Evolutionary conservation across 2,797 vertebrate species (phyloP), one percentile per base, ranked within the genome.

Genomic region (Chromis chromis): DNA sequence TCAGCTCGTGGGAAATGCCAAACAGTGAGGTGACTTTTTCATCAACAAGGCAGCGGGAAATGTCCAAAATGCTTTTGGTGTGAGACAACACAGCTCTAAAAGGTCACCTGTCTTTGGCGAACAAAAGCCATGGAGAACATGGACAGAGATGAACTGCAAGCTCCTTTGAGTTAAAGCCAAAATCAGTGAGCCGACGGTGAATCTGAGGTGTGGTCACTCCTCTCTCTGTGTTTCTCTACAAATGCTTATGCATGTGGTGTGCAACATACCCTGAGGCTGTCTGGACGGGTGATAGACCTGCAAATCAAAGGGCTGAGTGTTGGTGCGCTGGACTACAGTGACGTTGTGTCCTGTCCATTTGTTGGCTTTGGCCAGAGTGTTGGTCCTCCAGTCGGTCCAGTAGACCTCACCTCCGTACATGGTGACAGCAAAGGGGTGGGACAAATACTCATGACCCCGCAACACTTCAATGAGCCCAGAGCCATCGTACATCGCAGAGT

Each of bases 301-400:
- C 85, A 99, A 93, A 92, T 99, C 98, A 4, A 99, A 99, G 10
- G 98, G 98, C 87, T 99, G 98, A 0, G 97, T 99, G 90, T 98
- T 99, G 92, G 98, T 99, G 57, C 98, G 95, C 86, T 99, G 98
- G 50, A 99, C 98, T 57, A 99, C 96, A 0, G 96, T 98, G 76
- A 99, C 98, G 0, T 99, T 98, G 91, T 97, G 96, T 52, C 98
- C 98, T 0, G 97, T 99, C 98, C 98, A 99, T 89, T 99, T 99
- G 94, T 99, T 99, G 86, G 98, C 98, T 90, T 98, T 99, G 87
- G 97, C 97, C 88, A 99, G 86, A 0, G 98, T 99, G 92, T 99
- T 99, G 62, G 98, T 99, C 61, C 97, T 93, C 98, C 98, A 99
- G 93, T 99, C 98, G 0, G 98, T 99, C 98, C 98, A 99, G 90